Conservation (phyloP, 2,888 invertebrate species). For the Epinotia ramella region DNA sequence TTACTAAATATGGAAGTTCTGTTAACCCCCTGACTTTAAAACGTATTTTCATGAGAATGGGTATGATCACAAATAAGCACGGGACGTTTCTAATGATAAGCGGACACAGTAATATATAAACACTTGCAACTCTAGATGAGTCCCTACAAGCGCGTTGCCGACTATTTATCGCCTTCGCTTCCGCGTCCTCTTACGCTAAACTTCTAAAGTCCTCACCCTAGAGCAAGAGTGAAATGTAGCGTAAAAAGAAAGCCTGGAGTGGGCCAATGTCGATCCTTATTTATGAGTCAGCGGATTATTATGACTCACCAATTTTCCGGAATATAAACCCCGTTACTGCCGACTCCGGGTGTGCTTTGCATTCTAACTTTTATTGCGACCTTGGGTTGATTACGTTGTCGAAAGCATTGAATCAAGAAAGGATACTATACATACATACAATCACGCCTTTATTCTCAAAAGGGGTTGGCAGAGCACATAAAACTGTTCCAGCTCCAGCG, state of each 20-base stretch:
- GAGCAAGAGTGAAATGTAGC: constrained; percentile 77
- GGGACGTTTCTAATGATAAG: no score
- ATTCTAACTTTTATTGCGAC: constrained; percentile 33
- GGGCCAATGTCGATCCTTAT: constrained; percentile 81
- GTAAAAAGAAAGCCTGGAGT: constrained; percentile 80
- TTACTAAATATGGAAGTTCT: no score
- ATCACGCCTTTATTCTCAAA: no score
- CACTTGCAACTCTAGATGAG: no score
- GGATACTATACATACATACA: background rate
- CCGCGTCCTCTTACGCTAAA: constrained; percentile 38
- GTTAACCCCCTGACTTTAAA: no score
- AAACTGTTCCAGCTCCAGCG: no score
- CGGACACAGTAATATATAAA: no score
- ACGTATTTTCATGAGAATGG: no score
- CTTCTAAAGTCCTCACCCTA: constrained; percentile 48
- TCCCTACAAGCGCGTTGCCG: no score
- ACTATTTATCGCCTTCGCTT: constrained; percentile 7
- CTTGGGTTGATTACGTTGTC: constrained; percentile 20
- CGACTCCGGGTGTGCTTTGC: constrained; percentile 41
- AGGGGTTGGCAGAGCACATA: no score
- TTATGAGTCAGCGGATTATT: constrained; percentile 83
- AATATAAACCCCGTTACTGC: constrained; percentile 76
- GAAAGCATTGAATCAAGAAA: constrained; percentile 7
- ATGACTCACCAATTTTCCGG: constrained; percentile 84
- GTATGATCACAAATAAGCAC: no score